Evolutionary conservation across 1,140 invertebrate species (phyloP).

Genomic region (Zeugodacus cucurbitae): DNA sequence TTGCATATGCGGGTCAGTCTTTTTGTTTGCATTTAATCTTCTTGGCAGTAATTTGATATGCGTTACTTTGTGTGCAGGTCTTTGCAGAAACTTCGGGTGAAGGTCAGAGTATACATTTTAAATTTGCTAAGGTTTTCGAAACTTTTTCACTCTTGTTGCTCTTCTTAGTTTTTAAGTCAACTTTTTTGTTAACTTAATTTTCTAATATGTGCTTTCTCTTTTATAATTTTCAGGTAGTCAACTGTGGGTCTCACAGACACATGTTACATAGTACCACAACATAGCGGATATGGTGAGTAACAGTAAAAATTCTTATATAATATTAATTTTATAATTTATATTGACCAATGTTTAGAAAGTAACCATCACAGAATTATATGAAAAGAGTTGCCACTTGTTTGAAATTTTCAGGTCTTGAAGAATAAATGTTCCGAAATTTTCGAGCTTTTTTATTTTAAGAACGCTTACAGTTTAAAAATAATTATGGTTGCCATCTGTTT

Average conservation of each 20-base stretch:
- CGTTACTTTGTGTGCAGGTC: background rate
- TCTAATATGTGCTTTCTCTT: background rate
- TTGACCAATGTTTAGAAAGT: no score
- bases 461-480: background rate
- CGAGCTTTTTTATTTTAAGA: no score
- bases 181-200: background rate
- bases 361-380: no score
- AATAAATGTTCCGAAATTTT: no score
- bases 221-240: background rate
- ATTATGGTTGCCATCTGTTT: background rate
- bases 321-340: no score
- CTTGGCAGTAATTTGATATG: background rate
- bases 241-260: background rate
- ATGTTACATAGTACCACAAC: background rate
- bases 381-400: background rate
- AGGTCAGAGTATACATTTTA: background rate
- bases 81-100: background rate
- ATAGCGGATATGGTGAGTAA: conserved; percentile 2
- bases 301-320: no score
- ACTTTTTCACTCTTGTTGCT: background rate
- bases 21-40: conserved; percentile 16
- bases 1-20: background rate
- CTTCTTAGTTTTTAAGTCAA: background rate
- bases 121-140: background rate
- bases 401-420: background rate